Evolutionary conservation across 2,888 invertebrate species (phyloP).

Genomic region (Papilio gigon): DNA sequence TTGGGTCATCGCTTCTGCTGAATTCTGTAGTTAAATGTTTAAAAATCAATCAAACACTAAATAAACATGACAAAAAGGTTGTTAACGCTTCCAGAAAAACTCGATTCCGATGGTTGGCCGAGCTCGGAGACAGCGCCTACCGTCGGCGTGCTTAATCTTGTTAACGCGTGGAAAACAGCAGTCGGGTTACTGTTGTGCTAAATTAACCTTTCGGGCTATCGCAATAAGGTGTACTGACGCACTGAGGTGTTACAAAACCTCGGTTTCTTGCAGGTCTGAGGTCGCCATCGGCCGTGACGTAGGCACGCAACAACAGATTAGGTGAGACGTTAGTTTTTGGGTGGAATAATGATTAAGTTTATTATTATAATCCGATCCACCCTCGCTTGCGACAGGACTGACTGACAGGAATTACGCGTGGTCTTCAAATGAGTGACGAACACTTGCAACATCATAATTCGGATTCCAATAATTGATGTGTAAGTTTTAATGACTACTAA

Average conservation of each 20-base stretch:
- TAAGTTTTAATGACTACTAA: not conserved
- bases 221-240: slow-evolving; percentile 50
- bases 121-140: slow-evolving; percentile 53
- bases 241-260: slow-evolving; percentile 55
- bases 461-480: not conserved
- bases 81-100: slow-evolving; percentile 26
- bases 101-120: slow-evolving; percentile 48
- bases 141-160: slow-evolving; percentile 68
- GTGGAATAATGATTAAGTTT: slow-evolving; percentile 21
- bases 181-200: slow-evolving; percentile 43
- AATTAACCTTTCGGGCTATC: slow-evolving; percentile 46
- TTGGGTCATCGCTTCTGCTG: not conserved
- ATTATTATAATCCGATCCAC: not conserved
- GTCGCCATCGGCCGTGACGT: slow-evolving; percentile 66
- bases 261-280: slow-evolving; percentile 62
- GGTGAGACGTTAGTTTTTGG: slow-evolving; percentile 11
- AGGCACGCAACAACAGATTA: slow-evolving; percentile 23
- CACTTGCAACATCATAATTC: not conserved
- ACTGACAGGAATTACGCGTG: not conserved
- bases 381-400: not conserved
- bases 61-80: slow-evolving; percentile 12
- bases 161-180: slow-evolving; percentile 64
- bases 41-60: slow-evolving; percentile 11
- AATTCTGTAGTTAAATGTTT: not conserved
- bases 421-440: not conserved